Conservation (phyloP, 2,797 vertebrate genomes). For the Leontopithecus rosalia region DNA sequence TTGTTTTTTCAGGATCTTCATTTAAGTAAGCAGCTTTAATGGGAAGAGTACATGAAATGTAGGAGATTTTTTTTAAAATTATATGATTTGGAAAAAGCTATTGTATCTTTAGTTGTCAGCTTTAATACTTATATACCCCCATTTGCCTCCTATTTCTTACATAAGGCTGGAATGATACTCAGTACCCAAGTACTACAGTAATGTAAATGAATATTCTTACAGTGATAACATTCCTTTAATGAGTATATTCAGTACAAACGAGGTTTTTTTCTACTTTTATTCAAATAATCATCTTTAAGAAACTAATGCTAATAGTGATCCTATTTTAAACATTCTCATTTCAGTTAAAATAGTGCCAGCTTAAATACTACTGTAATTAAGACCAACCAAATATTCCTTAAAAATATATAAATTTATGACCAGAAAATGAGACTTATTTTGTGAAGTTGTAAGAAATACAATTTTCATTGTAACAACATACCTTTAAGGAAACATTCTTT, state of each 20-base stretch:
- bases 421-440: constrained; percentile 43
- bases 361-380: not conserved
- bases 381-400: not conserved
- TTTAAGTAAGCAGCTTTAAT: constrained; percentile 42
- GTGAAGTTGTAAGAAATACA: constrained; percentile 15
- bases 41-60: constrained; percentile 20
- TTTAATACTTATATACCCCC: constrained; percentile 38
- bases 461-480: constrained; percentile 77
- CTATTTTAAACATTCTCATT: constrained; percentile 59
- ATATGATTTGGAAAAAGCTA: constrained; percentile 48
- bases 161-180: not conserved
- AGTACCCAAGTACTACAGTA: constrained; percentile 1
- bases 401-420: not conserved
- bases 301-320: constrained; percentile 12
- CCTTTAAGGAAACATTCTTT: constrained; percentile 97
- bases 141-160: constrained; percentile 33
- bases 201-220: constrained; percentile 27
- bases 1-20: constrained; percentile 2
- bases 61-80: not conserved
- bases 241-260: not conserved
- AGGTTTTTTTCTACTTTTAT: constrained; percentile 40
- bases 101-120: not conserved
- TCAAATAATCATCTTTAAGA: constrained; percentile 29
- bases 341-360: constrained; percentile 50
- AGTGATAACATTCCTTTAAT: constrained; percentile 19